Percentiles rank a stretch among this genome's conserved stretches.
These are phyloP conservation scores for Hippocampus mohnikei DNA, from an alignment of 2,113 vertebrate genomes.

Conservation along the genomic window DNA sequence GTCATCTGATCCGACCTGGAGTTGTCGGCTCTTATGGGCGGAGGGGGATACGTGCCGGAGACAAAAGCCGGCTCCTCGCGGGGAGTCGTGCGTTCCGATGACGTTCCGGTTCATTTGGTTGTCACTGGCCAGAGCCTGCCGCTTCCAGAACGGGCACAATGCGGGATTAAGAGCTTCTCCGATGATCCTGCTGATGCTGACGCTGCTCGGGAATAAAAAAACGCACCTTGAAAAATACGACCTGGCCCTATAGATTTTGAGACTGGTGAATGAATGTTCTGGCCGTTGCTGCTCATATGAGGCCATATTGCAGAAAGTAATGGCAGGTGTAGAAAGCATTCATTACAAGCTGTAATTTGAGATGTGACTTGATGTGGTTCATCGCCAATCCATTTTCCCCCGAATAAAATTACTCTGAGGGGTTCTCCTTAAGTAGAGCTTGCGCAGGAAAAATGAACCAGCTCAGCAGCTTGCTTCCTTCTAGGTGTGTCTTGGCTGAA, in stretches of 20 bases:
- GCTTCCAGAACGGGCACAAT: conserved; percentile 50
- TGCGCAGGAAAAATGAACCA: not conserved
- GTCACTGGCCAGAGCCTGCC: conserved; percentile 46
- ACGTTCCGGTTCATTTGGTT: conserved; percentile 41
- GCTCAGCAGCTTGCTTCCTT: not conserved
- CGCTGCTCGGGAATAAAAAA: conserved; percentile 54
- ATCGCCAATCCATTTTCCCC: not conserved
- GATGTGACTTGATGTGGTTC: not conserved
- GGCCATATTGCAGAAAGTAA: not conserved
- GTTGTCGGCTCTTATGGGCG: not conserved
- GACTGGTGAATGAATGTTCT: too few species aligned
- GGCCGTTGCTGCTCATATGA: too few species aligned
- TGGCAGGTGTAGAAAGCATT: not conserved
- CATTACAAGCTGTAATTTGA: not conserved
- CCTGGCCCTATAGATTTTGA: conserved; percentile 16
- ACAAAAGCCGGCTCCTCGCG: not conserved
- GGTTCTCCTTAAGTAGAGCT: not conserved
- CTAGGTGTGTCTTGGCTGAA: not conserved
- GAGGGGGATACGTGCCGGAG: not conserved
- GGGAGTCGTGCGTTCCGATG: conserved; percentile 13
- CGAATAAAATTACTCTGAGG: not conserved
- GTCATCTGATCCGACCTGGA: not conserved
- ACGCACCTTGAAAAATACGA: conserved; percentile 14
- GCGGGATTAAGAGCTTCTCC: conserved; percentile 57
- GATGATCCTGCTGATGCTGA: conserved; percentile 49